Evolutionary conservation across 2,888 invertebrate species (phyloP).

Genomic region (Dioctria rufipes): DNA sequence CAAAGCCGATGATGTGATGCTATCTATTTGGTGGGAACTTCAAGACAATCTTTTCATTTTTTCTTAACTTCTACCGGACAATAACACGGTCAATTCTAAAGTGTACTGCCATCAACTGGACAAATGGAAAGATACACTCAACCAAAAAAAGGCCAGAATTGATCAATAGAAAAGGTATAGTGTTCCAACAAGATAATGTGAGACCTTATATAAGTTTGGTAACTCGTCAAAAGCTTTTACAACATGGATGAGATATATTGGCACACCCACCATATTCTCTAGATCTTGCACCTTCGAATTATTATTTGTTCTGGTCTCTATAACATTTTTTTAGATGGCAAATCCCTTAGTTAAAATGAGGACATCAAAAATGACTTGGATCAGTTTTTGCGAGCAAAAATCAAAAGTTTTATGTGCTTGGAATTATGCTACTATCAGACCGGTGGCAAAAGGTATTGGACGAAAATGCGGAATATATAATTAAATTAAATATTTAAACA

Average conservation of each 20-base stretch:
- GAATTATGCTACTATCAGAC: constrained; percentile 60
- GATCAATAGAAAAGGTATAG: too few relatives aligned
- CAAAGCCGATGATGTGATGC: too few relatives aligned
- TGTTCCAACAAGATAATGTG: too few relatives aligned
- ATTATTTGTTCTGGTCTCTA: too few relatives aligned
- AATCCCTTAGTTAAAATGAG: too few relatives aligned
- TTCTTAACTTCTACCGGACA: constrained; percentile 63
- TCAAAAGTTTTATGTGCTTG: constrained; percentile 55
- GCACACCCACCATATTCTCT: neutral
- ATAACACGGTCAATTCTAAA: constrained; percentile 59
- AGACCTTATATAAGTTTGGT: too few relatives aligned
- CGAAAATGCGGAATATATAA: constrained; percentile 60
- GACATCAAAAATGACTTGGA: too few relatives aligned
- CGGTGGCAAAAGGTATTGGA: constrained; percentile 61
- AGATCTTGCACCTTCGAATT: too few relatives aligned
- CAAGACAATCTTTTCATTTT: too few relatives aligned
- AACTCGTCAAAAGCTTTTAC: neutral
- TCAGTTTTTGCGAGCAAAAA: too few relatives aligned
- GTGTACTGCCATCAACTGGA: constrained; percentile 57
- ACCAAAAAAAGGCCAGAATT: constrained; percentile 55
- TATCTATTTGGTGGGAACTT: too few relatives aligned
- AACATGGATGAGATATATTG: neutral
- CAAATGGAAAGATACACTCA: constrained; percentile 55
- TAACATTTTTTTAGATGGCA: too few relatives aligned
- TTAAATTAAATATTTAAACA: constrained; percentile 59